Percentiles rank a stretch among this genome's conserved stretches.
These are phyloP conservation scores for Gobio occitaniae DNA, from an alignment of 2,797 vertebrate species.

Conservation along the genomic window DNA sequence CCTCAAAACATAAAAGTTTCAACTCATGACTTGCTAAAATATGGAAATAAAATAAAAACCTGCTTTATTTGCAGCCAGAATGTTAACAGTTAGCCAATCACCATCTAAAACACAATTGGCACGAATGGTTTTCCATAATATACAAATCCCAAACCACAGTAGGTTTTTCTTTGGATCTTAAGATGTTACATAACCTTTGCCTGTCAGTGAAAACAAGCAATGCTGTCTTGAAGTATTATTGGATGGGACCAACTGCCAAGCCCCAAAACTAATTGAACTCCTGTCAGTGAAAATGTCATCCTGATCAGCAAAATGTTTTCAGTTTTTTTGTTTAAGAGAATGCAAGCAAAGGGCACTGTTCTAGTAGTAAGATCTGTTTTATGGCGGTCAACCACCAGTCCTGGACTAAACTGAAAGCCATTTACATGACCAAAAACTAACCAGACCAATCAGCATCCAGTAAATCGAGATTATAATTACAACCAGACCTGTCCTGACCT, in stretches of 20 bases:
- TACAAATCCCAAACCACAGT: neutral
- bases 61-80: neutral
- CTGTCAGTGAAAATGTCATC: conserved; percentile 27
- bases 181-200: neutral
- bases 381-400: neutral
- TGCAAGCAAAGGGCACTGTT: neutral
- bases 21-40: neutral
- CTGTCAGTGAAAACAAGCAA: conserved; percentile 10
- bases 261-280: conserved; percentile 44
- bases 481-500: neutral
- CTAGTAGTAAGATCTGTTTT: neutral
- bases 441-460: neutral
- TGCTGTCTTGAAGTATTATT: conserved; percentile 25
- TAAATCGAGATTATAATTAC: neutral
- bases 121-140: conserved; percentile 1
- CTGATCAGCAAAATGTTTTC: neutral
- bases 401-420: neutral
- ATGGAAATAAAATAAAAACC: neutral
- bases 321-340: neutral
- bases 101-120: neutral
- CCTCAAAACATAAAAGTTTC: no score
- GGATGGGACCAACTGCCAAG: conserved; percentile 14
- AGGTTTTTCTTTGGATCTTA: neutral
- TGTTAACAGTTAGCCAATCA: neutral
- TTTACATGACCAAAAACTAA: conserved; percentile 1